Evolutionary conservation across 2,113 vertebrate species (phyloP).

Genomic region (Saimiri boliviensis): DNA sequence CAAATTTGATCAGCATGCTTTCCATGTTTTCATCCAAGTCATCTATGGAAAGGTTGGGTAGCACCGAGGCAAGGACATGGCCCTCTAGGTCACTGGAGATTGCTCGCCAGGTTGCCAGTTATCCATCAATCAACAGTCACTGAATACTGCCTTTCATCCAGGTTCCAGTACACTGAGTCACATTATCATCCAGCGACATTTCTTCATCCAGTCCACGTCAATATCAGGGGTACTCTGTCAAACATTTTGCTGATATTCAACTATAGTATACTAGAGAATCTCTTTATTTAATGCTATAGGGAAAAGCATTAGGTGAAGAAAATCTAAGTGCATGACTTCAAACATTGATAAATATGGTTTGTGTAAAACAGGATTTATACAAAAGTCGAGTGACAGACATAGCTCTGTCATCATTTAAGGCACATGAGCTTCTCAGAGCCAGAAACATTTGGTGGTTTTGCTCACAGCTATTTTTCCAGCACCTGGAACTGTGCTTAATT

Average conservation of each 20-base stretch:
- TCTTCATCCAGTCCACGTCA: background rate
- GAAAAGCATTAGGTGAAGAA: background rate
- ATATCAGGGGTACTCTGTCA: background rate
- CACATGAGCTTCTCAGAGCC: background rate
- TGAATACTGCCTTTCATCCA: conserved; percentile 36
- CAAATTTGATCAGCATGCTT: conserved; percentile 69
- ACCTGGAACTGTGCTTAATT: background rate
- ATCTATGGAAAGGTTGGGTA: conserved; percentile 36
- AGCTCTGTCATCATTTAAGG: background rate
- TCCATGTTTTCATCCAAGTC: conserved; percentile 60
- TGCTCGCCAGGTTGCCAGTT: conserved; percentile 15
- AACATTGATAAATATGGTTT: background rate
- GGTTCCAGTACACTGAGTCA: conserved; percentile 50
- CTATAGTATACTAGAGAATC: background rate
- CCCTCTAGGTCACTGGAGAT: conserved; percentile 51
- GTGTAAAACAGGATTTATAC: background rate
- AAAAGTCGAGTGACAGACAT: background rate
- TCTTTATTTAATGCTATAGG: background rate
- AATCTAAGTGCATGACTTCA: background rate
- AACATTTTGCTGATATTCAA: background rate
- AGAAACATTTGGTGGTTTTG: background rate
- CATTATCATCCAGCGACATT: conserved; percentile 15
- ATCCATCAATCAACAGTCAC: conserved; percentile 63
- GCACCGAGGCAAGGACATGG: conserved; percentile 33
- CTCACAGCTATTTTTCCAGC: background rate